These are phyloP conservation scores for Euphydryas editha DNA, from an alignment of 2,888 invertebrate species.

Conservation along the genomic window DNA sequence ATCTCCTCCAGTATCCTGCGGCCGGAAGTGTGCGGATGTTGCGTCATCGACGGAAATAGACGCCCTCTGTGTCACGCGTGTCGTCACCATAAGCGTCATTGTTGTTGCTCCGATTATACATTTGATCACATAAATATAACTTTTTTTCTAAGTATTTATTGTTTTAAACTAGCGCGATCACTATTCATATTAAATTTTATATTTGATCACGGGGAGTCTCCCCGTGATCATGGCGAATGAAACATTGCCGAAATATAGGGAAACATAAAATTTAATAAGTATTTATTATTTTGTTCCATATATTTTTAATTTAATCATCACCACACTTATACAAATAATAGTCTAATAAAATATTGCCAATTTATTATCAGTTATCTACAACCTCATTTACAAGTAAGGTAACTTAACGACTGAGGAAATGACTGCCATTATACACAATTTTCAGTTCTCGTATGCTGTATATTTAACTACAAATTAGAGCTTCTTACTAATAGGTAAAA, in stretches of 20 bases:
- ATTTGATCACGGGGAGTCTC: no score
- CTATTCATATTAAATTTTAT: no score
- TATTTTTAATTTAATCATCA: not conserved
- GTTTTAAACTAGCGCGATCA: not conserved
- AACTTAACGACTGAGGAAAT: conserved; percentile 53
- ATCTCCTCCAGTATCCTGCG: conserved; percentile 73
- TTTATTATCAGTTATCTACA: conserved; percentile 9
- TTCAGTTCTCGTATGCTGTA: conserved; percentile 49
- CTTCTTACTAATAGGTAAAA: conserved; percentile 55
- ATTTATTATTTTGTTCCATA: not conserved
- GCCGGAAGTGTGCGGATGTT: conserved; percentile 74
- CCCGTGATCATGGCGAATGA: no score
- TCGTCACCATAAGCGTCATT: conserved; percentile 44
- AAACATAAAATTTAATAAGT: no score
- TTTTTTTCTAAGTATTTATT: not conserved
- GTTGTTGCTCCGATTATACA: conserved; percentile 13
- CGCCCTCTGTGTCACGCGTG: conserved; percentile 77
- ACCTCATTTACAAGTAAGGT: conserved; percentile 21
- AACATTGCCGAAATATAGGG: no score
- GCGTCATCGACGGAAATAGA: conserved; percentile 80
- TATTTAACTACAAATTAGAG: conserved; percentile 54
- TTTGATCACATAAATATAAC: not conserved
- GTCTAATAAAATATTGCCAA: conserved; percentile 2
- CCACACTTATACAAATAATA: not conserved
- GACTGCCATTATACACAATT: conserved; percentile 55